Base-by-base conservation (phyloP, 2,888 invertebrate genomes). In the Metacarcinus magister region DNA sequence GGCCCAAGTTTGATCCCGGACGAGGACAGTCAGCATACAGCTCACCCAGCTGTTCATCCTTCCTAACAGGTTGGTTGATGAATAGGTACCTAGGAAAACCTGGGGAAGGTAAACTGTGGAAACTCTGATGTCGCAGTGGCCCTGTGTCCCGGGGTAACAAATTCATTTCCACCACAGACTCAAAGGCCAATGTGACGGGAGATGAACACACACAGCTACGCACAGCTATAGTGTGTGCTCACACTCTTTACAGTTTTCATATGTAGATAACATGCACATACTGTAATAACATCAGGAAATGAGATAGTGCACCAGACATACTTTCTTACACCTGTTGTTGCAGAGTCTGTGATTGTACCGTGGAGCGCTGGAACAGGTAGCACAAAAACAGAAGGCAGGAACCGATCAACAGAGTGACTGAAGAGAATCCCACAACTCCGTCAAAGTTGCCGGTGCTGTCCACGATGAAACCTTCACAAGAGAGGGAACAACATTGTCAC, bases 321-420 rank as follows among this genome's bases (percentile, higher is more conserved):
- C 32, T 87, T 16, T 32, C 19, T 87, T 39, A 87, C 87, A 87
- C 87, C 39, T 87, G 16, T 16, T 39, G 28, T 8, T 87, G 39
- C n/a, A 16, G 39, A 1, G 39, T 39, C 87, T 87, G 87, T 87
- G 87, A 16, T 5, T 19, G 87, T 32, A 87, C 16, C 39, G 87
- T 39, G 39, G 32, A 39, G 28, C 94, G 94, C 8, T 95, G 48
- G 43, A 95, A 48, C 23, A 96, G 48, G 67, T 87, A 96, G 32
- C 96, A 96, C n/a, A 91, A 23, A 67, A 96, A 96, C 96, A 96
- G 95, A 39, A 96, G 95, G 13, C 13, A 28, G 32, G 93, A 54
- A 28, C 96, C 96, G 1, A 54, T 28, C 7, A 96, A 43, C 8
- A 96, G 95, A 32, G 75, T 95, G 8, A 46, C 60, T 7, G 95